Evolutionary conservation across 2,888 invertebrate genomes (phyloP).

Genomic region (Choristoneura rosaceana): DNA sequence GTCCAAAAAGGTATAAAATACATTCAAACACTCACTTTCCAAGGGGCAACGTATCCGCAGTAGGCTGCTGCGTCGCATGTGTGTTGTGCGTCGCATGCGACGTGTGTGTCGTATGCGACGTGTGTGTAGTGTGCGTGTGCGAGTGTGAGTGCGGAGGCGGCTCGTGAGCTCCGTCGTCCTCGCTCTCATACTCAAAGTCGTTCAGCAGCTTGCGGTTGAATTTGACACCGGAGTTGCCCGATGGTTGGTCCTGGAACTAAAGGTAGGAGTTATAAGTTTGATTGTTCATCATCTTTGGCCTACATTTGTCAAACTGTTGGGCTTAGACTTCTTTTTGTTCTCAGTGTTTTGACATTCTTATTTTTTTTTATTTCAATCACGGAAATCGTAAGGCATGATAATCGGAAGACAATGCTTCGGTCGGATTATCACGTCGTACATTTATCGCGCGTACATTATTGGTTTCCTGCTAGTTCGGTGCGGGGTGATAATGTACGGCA

Average conservation of each 20-base stretch:
- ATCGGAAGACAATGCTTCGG: no score
- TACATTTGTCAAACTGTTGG: no score
- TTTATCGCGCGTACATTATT: no score
- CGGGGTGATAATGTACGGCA: no score
- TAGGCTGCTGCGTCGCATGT: conserved; percentile 40
- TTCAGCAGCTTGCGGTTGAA: conserved; percentile 93
- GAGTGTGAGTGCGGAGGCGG: conserved; percentile 46
- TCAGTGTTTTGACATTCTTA: no score
- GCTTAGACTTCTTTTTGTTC: no score
- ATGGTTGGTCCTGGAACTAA: conserved; percentile 76
- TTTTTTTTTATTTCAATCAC: no score
- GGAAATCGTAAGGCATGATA: no score
- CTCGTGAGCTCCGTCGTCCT: conserved; percentile 88
- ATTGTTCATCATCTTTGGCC: no score
- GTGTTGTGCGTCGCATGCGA: conserved; percentile 41
- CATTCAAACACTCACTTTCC: conserved; percentile 63
- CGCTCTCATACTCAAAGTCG: conserved; percentile 96
- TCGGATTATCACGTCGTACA: no score
- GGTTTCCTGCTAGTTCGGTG: no score
- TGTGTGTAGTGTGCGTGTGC: conserved; percentile 40
- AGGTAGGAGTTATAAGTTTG: not conserved
- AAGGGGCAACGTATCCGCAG: conserved; percentile 63
- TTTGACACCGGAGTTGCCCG: conserved; percentile 82
- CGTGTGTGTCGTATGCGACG: conserved; percentile 39
- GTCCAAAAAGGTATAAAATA: no score